A percentile compares a stretch with the other conserved stretches of the same genome.
These are phyloP conservation scores for Orchesellides sinensis DNA, from an alignment of 2,888 invertebrate species.

Conservation along the genomic window DNA sequence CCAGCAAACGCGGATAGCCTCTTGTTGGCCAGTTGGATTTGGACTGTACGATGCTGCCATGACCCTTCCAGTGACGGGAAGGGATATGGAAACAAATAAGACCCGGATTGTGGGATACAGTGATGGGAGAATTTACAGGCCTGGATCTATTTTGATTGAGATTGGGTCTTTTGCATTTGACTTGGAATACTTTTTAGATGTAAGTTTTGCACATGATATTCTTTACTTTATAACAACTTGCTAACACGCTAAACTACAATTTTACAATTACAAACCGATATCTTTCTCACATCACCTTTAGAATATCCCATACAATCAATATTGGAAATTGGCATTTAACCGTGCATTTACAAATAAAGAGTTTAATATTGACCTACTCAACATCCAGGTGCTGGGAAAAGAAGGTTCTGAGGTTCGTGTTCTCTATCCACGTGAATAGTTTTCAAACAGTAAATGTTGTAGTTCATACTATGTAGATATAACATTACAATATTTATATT, in stretches of 20 bases:
- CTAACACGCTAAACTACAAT: too few relatives aligned
- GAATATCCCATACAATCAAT: neutral
- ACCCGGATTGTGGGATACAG: conserved; percentile 7
- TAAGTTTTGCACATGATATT: neutral
- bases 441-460: too few relatives aligned
- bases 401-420: conserved; percentile 15
- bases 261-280: too few relatives aligned
- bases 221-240: too few relatives aligned
- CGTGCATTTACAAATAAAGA: neutral
- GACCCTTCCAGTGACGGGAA: conserved; percentile 14
- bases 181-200: conserved; percentile 42
- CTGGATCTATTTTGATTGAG: conserved; percentile 17
- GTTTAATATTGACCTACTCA: neutral
- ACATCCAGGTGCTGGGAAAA: conserved; percentile 4
- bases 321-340: conserved; percentile 14
- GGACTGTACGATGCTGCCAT: neutral
- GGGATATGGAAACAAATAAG: neutral
- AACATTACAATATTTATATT: too few relatives aligned
- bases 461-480: too few relatives aligned
- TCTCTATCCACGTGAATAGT: too few relatives aligned
- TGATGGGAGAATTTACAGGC: neutral
- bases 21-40: conserved; percentile 57
- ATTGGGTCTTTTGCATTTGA: conserved; percentile 47
- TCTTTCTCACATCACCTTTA: neutral
- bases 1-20: conserved; percentile 25